phyloP scores from a whole-genome alignment of 2,797 vertebrate genomes.

The Enteromius thamalakanensis region DNA sequence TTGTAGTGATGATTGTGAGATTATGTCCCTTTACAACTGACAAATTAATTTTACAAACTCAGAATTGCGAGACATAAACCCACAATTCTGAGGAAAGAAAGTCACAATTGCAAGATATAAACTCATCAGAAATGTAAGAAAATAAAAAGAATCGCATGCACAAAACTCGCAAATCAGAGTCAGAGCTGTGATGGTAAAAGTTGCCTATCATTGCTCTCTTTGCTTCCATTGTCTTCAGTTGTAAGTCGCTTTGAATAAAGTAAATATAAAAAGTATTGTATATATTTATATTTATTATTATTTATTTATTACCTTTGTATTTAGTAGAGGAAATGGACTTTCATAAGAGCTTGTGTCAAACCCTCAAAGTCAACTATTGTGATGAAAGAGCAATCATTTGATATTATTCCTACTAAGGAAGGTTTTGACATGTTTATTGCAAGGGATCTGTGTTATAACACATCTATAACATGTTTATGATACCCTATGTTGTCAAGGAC shows the following conservation, averaged over 20 bases:
- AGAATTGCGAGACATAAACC: no score
- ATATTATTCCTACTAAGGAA: not conserved
- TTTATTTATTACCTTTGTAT: not conserved
- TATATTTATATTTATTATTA: no score
- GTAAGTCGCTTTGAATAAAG: no score
- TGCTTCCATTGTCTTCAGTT: no score
- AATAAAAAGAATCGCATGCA: no score
- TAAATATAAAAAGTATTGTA: no score
- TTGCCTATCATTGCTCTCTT: no score
- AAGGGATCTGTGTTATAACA: not conserved
- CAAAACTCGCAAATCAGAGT: no score
- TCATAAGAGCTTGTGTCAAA: not conserved
- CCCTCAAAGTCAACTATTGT: not conserved
- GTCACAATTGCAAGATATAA: not conserved
- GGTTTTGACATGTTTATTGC: not conserved
- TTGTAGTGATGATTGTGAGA: not conserved
- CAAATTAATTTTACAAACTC: not conserved
- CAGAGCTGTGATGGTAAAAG: no score
- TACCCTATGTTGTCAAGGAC: no score
- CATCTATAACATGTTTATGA: not conserved
- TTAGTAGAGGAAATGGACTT: not conserved
- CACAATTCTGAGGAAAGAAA: not conserved
- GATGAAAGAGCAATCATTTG: not conserved
- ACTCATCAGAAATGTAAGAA: not conserved
- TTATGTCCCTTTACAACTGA: not conserved